Conservation (phyloP, 2,797 vertebrate genomes). For the Lagocephalus sceleratus region DNA sequence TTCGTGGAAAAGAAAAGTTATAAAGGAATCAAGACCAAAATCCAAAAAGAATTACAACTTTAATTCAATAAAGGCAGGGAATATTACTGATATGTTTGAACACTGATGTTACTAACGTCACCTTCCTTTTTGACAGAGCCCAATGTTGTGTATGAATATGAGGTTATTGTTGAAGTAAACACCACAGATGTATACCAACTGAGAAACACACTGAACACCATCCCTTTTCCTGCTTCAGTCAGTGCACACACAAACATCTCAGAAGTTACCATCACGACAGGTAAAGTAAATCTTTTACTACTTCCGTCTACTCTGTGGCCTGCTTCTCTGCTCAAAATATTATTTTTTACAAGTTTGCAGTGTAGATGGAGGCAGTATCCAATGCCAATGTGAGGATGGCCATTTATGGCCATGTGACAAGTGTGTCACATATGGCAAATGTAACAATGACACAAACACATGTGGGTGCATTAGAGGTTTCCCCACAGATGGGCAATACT, state of each 20-base stretch:
- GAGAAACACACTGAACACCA: conserved; percentile 11
- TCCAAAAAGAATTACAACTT: too few species aligned
- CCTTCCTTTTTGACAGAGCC: too few species aligned
- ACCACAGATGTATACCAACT: conserved; percentile 22
- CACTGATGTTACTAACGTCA: too few species aligned
- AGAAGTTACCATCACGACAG: conserved; percentile 23
- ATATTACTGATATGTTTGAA: too few species aligned
- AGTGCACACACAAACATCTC: conserved; percentile 7
- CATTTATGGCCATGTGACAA: conserved; percentile 45
- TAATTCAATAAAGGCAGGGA: too few species aligned
- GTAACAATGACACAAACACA: conserved; percentile 28
- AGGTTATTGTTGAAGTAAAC: conserved; percentile 27
- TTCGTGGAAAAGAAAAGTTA: too few species aligned
- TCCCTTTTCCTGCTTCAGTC: conserved; percentile 18
- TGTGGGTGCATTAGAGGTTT: conserved; percentile 68
- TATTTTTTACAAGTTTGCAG: conserved; percentile 15
- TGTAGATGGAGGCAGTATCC: conserved; percentile 2
- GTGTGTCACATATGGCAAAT: conserved; percentile 41
- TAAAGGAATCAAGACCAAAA: too few species aligned
- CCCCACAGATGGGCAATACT: conserved; percentile 68
- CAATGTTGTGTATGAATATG: conserved; percentile 14
- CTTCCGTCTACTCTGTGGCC: too few species aligned
- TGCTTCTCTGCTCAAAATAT: too few species aligned
- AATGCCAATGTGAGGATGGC: conserved; percentile 43
- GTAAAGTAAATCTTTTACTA: background rate